Evolutionary conservation across 2,113 vertebrate species (phyloP).

Genomic region (Prionailurus viverrinus): DNA sequence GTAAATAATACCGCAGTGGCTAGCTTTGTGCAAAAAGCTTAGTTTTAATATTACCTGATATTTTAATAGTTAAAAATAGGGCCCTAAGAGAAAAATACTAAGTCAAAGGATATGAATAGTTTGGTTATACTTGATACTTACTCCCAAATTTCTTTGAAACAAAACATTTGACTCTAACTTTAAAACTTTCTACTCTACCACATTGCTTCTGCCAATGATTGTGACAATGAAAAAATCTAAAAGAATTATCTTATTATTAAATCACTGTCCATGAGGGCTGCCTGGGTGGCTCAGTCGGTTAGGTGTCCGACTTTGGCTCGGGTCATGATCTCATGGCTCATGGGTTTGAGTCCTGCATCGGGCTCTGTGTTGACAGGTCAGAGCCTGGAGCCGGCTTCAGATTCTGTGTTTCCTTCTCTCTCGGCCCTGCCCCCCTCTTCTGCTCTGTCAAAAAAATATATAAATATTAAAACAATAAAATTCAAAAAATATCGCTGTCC

Average conservation of each 20-base stretch:
- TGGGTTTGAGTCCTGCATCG: too few species aligned
- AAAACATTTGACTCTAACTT: not conserved
- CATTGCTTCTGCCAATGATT: not conserved
- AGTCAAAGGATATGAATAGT: not conserved
- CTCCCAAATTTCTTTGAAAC: not conserved
- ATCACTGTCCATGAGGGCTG: not conserved
- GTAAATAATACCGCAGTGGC: not conserved
- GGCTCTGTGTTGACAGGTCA: too few species aligned
- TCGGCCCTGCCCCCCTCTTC: too few species aligned
- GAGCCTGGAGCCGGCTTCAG: too few species aligned
- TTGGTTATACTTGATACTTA: constrained; percentile 28
- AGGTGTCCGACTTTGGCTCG: too few species aligned
- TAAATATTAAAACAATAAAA: too few species aligned
- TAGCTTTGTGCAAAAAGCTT: not conserved
- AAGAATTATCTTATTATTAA: not conserved
- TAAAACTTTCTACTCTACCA: not conserved
- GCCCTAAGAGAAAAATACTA: not conserved
- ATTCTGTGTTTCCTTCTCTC: too few species aligned
- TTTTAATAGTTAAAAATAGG: constrained; percentile 1
- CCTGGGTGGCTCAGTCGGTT: too few species aligned
- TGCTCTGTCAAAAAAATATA: too few species aligned
- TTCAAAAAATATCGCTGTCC: too few species aligned
- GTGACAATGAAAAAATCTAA: not conserved
- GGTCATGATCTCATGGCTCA: too few species aligned
- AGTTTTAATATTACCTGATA: not conserved